phyloP scores from a whole-genome alignment of 2,797 vertebrate genomes.

The Phoebastria nigripes region DNA sequence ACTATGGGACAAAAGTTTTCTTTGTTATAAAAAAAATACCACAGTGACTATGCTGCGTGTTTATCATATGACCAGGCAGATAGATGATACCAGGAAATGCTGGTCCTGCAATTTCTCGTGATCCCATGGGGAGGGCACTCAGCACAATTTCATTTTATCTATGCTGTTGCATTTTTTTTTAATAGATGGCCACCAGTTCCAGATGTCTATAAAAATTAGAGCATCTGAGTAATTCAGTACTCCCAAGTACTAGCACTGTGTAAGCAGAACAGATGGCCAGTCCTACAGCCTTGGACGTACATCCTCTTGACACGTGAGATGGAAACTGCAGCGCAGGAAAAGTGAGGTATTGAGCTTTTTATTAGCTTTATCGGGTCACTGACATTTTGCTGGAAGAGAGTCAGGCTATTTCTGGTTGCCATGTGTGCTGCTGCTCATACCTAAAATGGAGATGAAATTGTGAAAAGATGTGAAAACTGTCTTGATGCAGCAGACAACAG shows the following conservation, averaged over 20 bases:
- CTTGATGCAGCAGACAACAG: background rate
- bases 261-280: constrained; percentile 36
- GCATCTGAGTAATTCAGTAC: background rate
- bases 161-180: background rate
- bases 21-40: background rate
- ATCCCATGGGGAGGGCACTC: background rate
- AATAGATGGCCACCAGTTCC: background rate
- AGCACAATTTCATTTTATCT: background rate
- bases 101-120: background rate
- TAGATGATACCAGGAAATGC: background rate
- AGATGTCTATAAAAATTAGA: constrained; percentile 9
- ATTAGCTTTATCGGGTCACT: background rate
- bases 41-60: background rate
- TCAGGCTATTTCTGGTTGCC: constrained; percentile 14
- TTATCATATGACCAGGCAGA: background rate
- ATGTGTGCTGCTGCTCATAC: background rate
- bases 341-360: background rate
- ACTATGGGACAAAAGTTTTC: background rate
- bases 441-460: background rate
- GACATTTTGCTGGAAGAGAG: constrained; percentile 7
- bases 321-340: background rate
- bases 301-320: background rate
- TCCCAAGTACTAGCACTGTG: background rate
- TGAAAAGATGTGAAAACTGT: background rate
- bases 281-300: background rate